phyloP scores from a whole-genome alignment of 2,888 invertebrate species.

The Tenthredo notha region DNA sequence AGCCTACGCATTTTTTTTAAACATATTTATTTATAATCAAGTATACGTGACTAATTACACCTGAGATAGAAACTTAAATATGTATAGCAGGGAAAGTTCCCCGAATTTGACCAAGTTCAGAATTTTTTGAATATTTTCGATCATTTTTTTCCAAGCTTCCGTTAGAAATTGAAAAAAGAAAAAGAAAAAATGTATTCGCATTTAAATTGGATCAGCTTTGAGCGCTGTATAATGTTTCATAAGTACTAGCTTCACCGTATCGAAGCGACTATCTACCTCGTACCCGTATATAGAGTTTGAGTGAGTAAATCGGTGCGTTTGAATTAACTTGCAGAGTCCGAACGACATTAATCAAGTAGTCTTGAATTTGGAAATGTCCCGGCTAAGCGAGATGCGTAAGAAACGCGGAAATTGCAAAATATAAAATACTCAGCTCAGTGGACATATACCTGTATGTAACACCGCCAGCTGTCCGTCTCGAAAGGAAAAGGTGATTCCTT shows the following conservation, averaged over 20 bases:
- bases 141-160: not conserved
- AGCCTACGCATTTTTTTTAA: constrained; percentile 33
- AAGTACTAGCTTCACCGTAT: constrained; percentile 7
- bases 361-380: constrained; percentile 35
- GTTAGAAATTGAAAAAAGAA: not conserved
- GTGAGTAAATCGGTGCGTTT: constrained; percentile 5
- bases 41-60: constrained; percentile 30
- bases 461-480: not conserved
- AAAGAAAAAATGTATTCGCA: not conserved
- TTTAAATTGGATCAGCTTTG: not conserved
- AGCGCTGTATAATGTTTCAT: not conserved
- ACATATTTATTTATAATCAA: constrained; percentile 8
- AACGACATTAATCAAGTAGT: constrained; percentile 13
- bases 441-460: constrained; percentile 1
- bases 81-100: constrained; percentile 10
- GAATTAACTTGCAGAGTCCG: constrained; percentile 4
- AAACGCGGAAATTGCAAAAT: constrained; percentile 44
- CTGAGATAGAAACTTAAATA: not conserved
- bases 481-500: constrained; percentile 32
- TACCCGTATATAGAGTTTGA: constrained; percentile 14
- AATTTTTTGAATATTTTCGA: not conserved
- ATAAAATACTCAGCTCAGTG: not conserved
- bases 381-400: constrained; percentile 16
- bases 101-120: not conserved
- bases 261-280: not conserved